A percentile compares a stretch with the other conserved stretches of the same genome.
Evolutionary conservation across 92 coral and sea anemone species (phyloP).

Genomic region (Palythoa heliodiscus): DNA sequence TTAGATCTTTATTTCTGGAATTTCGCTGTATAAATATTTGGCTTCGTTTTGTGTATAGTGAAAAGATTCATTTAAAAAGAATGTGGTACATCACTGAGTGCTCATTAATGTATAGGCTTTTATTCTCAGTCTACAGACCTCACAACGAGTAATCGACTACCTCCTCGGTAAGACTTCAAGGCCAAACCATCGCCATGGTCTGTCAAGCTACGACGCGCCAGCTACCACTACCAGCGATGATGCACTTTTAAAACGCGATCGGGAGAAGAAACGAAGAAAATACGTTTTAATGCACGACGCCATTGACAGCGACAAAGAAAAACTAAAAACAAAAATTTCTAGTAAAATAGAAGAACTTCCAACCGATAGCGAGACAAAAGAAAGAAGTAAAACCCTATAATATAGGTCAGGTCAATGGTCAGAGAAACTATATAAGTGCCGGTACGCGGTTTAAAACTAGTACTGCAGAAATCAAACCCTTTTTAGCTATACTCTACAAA

Average conservation of each 20-base stretch:
- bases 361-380: background rate
- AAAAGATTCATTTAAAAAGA: too few relatives aligned
- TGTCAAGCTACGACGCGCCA: constrained; percentile 12
- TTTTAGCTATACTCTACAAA: too few relatives aligned
- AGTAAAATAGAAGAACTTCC: constrained; percentile 12
- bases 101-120: too few relatives aligned
- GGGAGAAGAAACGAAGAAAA: constrained; percentile 25
- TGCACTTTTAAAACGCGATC: constrained; percentile 15
- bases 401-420: too few relatives aligned
- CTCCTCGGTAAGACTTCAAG: constrained; percentile 1
- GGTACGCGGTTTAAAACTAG: background rate
- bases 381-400: constrained; percentile 11
- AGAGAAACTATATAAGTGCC: background rate
- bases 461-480: background rate
- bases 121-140: background rate
- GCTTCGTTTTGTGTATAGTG: too few relatives aligned
- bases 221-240: background rate
- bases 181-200: background rate
- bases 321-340: background rate
- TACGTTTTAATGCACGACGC: background rate
- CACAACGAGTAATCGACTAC: constrained; percentile 37
- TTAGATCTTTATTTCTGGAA: too few relatives aligned
- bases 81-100: too few relatives aligned
- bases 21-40: too few relatives aligned
- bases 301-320: constrained; percentile 17